A percentile compares a stretch with the other conserved stretches of the same genome.
Conservation (phyloP, 2,888 invertebrate genomes). For the Hesperia comma region DNA sequence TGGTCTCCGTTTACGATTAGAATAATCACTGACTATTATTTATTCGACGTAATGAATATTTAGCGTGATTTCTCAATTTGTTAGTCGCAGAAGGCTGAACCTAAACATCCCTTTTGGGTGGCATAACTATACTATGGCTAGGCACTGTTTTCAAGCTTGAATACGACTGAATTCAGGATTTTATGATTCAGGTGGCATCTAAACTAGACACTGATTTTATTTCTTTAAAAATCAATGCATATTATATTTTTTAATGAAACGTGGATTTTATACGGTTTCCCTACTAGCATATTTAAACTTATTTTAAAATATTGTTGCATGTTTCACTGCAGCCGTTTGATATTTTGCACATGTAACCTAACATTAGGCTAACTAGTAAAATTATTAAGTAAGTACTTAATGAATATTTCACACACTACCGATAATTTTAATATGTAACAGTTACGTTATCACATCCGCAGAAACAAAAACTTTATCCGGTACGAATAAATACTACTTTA, state of each 20-base stretch:
- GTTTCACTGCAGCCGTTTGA: too few relatives aligned
- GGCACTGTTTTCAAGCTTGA: conserved; percentile 1
- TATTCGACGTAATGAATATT: conserved; percentile 29
- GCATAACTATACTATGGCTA: background rate
- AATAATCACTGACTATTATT: conserved; percentile 27
- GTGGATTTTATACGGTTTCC: too few relatives aligned
- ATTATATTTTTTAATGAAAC: too few relatives aligned
- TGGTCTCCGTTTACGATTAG: conserved; percentile 21
- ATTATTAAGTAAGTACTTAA: too few relatives aligned
- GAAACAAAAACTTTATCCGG: background rate
- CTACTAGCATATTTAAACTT: too few relatives aligned
- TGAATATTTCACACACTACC: background rate
- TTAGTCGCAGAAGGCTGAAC: background rate
- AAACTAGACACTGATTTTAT: too few relatives aligned
- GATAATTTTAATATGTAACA: background rate
- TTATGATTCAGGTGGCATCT: too few relatives aligned
- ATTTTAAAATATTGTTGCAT: too few relatives aligned
- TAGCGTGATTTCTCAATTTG: conserved; percentile 27
- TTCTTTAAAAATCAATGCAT: too few relatives aligned
- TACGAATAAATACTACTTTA: background rate
- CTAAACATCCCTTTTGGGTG: background rate
- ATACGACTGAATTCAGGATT: background rate
- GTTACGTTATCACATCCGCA: background rate
- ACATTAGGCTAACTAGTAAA: too few relatives aligned
- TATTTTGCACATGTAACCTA: too few relatives aligned